Conservation (phyloP, 2,888 invertebrate genomes). For the Drosophila infuscata region DNA sequence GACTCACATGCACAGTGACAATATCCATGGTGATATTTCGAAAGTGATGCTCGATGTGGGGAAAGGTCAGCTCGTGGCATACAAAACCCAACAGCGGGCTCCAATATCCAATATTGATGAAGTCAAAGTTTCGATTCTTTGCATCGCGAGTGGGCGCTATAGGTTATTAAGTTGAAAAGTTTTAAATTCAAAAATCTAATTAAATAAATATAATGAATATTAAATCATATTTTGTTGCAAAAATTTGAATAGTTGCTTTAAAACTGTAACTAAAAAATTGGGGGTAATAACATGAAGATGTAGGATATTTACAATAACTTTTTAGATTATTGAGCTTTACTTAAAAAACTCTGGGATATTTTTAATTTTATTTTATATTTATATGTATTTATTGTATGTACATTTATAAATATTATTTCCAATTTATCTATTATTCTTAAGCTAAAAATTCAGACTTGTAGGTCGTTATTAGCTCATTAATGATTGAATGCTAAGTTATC, state of each 20-base stretch:
- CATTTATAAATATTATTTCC: too few species aligned
- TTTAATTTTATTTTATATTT: too few species aligned
- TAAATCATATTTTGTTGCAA: neutral
- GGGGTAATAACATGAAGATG: too few species aligned
- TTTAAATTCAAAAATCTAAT: neutral
- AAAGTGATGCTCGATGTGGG: conserved; percentile 92
- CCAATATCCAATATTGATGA: conserved; percentile 90
- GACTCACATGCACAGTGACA: conserved; percentile 91
- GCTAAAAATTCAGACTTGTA: neutral
- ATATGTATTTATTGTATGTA: too few species aligned
- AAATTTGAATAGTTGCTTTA: neutral
- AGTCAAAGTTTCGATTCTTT: conserved; percentile 78
- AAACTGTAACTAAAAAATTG: too few species aligned
- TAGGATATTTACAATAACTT: too few species aligned
- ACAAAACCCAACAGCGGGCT: conserved; percentile 89
- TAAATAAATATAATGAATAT: neutral
- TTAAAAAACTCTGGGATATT: too few species aligned
- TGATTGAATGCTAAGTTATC: neutral
- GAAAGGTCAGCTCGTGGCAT: conserved; percentile 90
- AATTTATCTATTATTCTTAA: neutral
- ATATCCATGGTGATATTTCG: conserved; percentile 90
- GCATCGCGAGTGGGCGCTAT: conserved; percentile 53
- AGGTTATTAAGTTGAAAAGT: neutral
- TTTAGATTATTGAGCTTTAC: too few species aligned
- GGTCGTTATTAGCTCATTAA: neutral